Percentiles rank a stretch among this genome's conserved stretches.
These are phyloP conservation scores for Heliconius hermathena DNA, from an alignment of 1,140 invertebrate species.

Conservation along the genomic window DNA sequence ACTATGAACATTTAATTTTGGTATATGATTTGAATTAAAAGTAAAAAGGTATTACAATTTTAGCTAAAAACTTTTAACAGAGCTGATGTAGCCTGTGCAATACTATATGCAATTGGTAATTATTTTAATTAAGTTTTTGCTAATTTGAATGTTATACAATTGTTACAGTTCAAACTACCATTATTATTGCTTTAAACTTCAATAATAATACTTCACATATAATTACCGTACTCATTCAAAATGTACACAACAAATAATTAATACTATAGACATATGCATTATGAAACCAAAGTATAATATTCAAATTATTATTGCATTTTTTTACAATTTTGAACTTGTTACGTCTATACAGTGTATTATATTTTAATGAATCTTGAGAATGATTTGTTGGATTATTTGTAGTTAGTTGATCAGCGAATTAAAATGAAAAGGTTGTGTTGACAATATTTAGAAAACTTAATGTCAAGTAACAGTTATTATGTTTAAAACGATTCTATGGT, in stretches of 20 bases:
- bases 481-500: not conserved
- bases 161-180: not conserved
- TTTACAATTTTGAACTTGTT: not conserved
- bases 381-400: not conserved
- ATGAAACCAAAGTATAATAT: not conserved
- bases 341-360: not conserved
- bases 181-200: not conserved
- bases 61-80: not conserved
- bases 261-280: not conserved
- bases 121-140: not conserved
- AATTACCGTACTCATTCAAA: not conserved
- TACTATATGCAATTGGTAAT: not conserved
- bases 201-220: not conserved
- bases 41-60: not conserved
- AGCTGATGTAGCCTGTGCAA: not conserved
- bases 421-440: slow-evolving; percentile 1
- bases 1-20: slow-evolving; percentile 5
- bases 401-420: not conserved
- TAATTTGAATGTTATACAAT: not conserved
- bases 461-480: not conserved
- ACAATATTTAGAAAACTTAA: not conserved
- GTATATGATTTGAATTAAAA: not conserved
- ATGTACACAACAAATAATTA: not conserved
- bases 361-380: not conserved
- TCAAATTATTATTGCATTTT: not conserved